A percentile compares a stretch with the other conserved stretches of the same genome.
These are phyloP conservation scores for Drosophila pectinifera DNA, from an alignment of 1,140 invertebrate species.

Conservation along the genomic window DNA sequence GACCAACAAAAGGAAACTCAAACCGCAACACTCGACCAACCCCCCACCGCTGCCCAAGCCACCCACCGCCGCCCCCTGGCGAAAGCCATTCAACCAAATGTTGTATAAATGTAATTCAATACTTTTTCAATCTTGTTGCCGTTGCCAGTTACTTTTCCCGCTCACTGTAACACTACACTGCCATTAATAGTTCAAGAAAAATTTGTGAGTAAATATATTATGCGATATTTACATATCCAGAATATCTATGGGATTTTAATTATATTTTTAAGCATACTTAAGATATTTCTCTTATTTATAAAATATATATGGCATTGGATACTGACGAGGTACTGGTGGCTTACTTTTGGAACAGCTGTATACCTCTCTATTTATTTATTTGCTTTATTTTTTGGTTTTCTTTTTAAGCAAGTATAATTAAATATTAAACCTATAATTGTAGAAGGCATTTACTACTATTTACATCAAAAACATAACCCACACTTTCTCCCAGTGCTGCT, in stretches of 20 bases:
- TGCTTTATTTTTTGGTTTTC: no score
- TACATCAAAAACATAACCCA: no score
- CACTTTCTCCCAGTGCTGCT: neutral
- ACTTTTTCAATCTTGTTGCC: slow-evolving; percentile 73
- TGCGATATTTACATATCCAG: no score
- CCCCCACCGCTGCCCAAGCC: slow-evolving; percentile 10
- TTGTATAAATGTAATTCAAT: slow-evolving; percentile 83
- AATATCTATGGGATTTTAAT: neutral
- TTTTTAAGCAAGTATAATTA: no score
- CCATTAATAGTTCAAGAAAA: neutral
- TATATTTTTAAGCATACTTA: no score
- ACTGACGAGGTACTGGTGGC: no score
- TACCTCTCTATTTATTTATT: no score
- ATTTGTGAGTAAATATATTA: neutral
- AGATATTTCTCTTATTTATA: no score
- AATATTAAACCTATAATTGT: no score
- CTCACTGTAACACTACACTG: slow-evolving; percentile 26
- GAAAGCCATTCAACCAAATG: slow-evolving; percentile 79
- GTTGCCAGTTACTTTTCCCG: slow-evolving; percentile 46
- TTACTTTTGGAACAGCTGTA: no score
- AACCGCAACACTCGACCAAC: slow-evolving; percentile 64
- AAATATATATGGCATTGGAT: no score
- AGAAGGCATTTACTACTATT: no score
- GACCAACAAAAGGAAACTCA: slow-evolving; percentile 73
- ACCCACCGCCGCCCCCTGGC: slow-evolving; percentile 16